Percentiles rank a stretch among this genome's conserved stretches.
These are phyloP conservation scores for Adelphocoris suturalis DNA, from an alignment of 2,888 invertebrate genomes.

Conservation along the genomic window DNA sequence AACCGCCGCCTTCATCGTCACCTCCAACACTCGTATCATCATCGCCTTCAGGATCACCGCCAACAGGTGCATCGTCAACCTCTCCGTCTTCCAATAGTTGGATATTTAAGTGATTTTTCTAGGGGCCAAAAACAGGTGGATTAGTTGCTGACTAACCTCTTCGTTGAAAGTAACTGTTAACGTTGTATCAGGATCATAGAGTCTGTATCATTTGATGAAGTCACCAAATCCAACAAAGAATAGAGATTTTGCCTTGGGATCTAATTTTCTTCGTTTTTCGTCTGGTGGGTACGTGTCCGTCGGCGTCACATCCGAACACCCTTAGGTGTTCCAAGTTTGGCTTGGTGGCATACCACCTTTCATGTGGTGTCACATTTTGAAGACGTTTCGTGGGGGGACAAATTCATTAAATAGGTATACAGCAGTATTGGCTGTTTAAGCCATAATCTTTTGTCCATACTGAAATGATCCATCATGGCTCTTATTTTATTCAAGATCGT, in stretches of 20 bases:
- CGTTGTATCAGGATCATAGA: conserved; percentile 6
- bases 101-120: too few species aligned
- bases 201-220: conserved; percentile 59
- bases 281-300: conserved; percentile 3
- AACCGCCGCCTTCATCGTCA: too few species aligned
- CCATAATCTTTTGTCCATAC: conserved; percentile 76
- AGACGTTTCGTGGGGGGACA: conserved; percentile 69
- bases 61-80: too few species aligned
- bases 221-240: conserved; percentile 66
- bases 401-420: conserved; percentile 77
- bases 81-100: background rate
- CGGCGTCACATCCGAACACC: conserved; percentile 70
- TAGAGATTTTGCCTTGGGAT: conserved; percentile 33
- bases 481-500: conserved; percentile 75
- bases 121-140: too few species aligned
- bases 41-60: too few species aligned
- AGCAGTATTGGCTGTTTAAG: conserved; percentile 77
- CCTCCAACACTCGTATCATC: too few species aligned
- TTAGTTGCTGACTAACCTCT: too few species aligned
- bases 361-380: conserved; percentile 65
- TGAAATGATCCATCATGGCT: conserved; percentile 76
- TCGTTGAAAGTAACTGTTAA: background rate
- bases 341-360: conserved; percentile 49
- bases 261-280: conserved; percentile 53
- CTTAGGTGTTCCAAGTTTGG: conserved; percentile 60